Evolutionary conservation across 2,797 vertebrate genomes (phyloP).

Genomic region (Darevskia nairensis): DNA sequence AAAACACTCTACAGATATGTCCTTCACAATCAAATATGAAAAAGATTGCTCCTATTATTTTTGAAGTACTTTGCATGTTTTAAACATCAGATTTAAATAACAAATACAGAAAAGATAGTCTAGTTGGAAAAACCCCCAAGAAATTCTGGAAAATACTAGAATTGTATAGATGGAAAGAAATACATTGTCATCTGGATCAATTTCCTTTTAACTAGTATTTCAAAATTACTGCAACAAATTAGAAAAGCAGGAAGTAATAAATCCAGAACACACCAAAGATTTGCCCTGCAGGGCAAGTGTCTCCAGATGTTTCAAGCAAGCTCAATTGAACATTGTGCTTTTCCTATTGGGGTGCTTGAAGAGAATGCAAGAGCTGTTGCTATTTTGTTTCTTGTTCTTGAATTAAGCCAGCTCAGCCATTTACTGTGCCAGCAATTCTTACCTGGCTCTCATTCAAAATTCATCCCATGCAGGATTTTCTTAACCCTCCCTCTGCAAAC

Average conservation of each 20-base stretch:
- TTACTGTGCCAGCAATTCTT: not conserved
- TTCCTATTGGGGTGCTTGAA: not conserved
- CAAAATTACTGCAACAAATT: not conserved
- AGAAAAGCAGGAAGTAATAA: not conserved
- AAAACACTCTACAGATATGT: not conserved
- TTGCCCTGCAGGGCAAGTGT: not conserved
- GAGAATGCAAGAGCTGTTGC: constrained; percentile 1
- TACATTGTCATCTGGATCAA: not conserved
- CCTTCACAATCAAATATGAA: not conserved
- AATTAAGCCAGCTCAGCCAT: constrained; percentile 19
- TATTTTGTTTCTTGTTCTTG: constrained; percentile 1
- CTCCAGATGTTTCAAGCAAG: constrained; percentile 20
- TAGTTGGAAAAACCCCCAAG: not conserved
- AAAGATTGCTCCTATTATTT: not conserved
- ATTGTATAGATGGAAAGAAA: not conserved
- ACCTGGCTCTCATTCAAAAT: constrained; percentile 23
- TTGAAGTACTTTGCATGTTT: not conserved
- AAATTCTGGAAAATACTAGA: not conserved
- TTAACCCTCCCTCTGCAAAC: not conserved
- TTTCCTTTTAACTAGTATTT: not conserved
- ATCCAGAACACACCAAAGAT: not conserved
- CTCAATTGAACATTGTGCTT: not conserved
- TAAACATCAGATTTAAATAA: not conserved
- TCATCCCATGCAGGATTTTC: constrained; percentile 1
- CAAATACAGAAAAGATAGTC: not conserved